These are phyloP conservation scores for Harpagoxenus sublaevis DNA, from an alignment of 2,888 invertebrate genomes.

Conservation along the genomic window DNA sequence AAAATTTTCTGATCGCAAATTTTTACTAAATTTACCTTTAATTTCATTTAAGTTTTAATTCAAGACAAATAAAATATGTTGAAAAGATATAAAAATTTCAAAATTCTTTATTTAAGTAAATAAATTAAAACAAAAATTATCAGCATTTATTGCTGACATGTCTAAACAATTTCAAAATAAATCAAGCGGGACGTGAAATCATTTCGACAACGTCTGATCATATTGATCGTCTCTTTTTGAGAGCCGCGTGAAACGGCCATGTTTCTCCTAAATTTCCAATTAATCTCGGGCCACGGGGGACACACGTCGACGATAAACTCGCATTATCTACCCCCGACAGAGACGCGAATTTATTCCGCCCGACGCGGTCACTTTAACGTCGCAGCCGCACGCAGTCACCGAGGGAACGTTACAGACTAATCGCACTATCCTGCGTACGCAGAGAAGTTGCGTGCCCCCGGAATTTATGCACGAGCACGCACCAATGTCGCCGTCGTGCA, in stretches of 20 bases:
- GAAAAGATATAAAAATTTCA: background rate
- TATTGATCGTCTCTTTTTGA: constrained; percentile 19
- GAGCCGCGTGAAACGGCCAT: constrained; percentile 14
- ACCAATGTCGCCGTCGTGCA: constrained; percentile 75
- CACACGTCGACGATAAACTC: constrained; percentile 62
- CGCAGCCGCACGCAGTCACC: constrained; percentile 36
- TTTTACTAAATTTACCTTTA: background rate
- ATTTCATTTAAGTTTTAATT: background rate
- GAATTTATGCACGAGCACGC: constrained; percentile 81
- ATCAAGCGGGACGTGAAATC: background rate
- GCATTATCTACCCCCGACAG: constrained; percentile 67
- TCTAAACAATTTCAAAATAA: background rate
- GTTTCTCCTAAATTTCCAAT: constrained; percentile 64
- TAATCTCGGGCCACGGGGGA: constrained; percentile 62
- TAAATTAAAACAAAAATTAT: background rate
- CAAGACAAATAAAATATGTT: background rate
- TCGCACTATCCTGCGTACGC: constrained; percentile 26
- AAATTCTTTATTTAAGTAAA: background rate
- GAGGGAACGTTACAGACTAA: constrained; percentile 32
- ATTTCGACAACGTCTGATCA: background rate
- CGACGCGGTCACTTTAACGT: constrained; percentile 47
- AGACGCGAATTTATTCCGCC: constrained; percentile 67
- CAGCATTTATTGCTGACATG: background rate
- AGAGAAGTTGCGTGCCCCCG: constrained; percentile 51
- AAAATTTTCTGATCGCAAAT: background rate